Evolutionary conservation across 2,888 invertebrate genomes (phyloP).

Genomic region (Frankliniella fusca): DNA sequence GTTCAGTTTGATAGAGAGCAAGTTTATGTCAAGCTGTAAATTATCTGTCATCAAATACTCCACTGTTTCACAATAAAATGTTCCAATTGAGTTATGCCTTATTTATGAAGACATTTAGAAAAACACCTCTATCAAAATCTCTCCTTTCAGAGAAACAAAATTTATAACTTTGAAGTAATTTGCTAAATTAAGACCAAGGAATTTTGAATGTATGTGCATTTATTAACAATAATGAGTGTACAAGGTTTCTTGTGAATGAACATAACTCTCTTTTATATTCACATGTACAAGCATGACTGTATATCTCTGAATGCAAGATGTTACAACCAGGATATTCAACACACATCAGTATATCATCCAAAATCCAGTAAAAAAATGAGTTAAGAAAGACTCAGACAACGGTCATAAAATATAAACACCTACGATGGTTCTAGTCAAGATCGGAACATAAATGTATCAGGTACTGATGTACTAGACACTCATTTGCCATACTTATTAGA

Average conservation of each 20-base stretch:
- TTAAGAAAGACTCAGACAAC: constrained; percentile 20
- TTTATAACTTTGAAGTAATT: too few relatives aligned
- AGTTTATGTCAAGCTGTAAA: constrained; percentile 1
- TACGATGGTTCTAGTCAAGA: constrained; percentile 8
- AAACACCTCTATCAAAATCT: too few relatives aligned
- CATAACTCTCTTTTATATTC: background rate
- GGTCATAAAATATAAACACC: constrained; percentile 24
- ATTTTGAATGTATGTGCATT: constrained; percentile 14
- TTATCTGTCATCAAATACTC: background rate
- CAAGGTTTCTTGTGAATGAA: constrained; percentile 17
- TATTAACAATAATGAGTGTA: constrained; percentile 25
- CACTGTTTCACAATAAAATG: constrained; percentile 18
- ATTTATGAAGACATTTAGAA: too few relatives aligned
- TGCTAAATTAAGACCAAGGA: background rate
- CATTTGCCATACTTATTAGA: constrained; percentile 13
- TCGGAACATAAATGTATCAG: constrained; percentile 20
- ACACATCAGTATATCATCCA: constrained; percentile 17
- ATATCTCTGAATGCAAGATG: background rate
- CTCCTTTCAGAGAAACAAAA: too few relatives aligned
- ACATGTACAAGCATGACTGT: constrained; percentile 8
- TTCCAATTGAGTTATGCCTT: background rate
- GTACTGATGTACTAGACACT: constrained; percentile 26
- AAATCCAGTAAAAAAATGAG: constrained; percentile 26
- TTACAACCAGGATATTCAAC: background rate
- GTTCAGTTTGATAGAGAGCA: background rate